Base-by-base conservation (phyloP, 1,140 invertebrate genomes). In the Harpegnathos saltator region DNA sequence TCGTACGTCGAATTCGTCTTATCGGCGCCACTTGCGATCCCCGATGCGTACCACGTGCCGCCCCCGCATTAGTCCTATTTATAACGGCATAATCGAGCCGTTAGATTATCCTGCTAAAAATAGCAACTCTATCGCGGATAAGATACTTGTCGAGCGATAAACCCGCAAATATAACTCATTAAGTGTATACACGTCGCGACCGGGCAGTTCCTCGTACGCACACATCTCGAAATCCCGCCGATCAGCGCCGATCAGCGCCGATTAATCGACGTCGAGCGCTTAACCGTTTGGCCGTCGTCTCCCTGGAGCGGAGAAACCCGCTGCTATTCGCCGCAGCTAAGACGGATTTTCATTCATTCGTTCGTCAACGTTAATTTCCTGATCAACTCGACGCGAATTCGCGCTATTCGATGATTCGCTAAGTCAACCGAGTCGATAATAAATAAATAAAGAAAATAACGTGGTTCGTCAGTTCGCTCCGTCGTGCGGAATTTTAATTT, bases 101-200 rank as follows among this genome's bases (percentile, higher is more conserved):
- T 29, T 66, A 48, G 50, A 66, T 83, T 83, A 83, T 77, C 50
- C 29, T 15, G 50, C 63, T 74, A 77, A 75, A 83, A 83, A 83
- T 77, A 83, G 69, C 58, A 77, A 38, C 11, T 59, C 15, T 59
- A 72, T 74, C 44, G 29, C 24, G 48, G 19, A 52, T 82, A 82
- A 82, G 69, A 50, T 26, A 38, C 81, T 83, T 74, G 50, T 29
- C 78, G 68, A 22, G 73, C 24, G 66, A 69, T 80, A 77, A 82
- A 63, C n/a, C 19, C 26, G 59, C 44, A 77, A 75, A 66, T 77
- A 83, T 77, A 83, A 54, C 33, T 77, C 44, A 72, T 72, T 72
- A 71, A 69, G 7, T 4, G 15, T 9, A 14, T 15, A 15, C 19
- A 24, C 12, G 12, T 56, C 17, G 68, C n/a, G 19, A 69, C 29